These are phyloP conservation scores for Adela reaumurella DNA, from an alignment of 2,888 invertebrate genomes.

Conservation along the genomic window DNA sequence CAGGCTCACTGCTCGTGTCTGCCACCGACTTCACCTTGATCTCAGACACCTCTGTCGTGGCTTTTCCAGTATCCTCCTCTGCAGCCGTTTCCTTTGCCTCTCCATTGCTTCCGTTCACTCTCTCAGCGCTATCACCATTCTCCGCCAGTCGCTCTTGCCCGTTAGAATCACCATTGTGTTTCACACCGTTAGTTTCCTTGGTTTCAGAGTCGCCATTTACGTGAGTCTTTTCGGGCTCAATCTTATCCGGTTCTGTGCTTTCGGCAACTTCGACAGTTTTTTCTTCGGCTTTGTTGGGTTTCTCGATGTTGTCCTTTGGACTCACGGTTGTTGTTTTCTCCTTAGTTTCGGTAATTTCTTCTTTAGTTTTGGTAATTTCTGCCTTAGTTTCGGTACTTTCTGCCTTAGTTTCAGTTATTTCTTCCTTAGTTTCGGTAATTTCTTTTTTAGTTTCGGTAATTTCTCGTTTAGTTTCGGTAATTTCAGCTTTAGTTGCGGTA, in stretches of 20 bases:
- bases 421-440: neutral
- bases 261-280: conserved; percentile 4
- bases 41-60: conserved; percentile 26
- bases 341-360: conserved; percentile 3
- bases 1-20: conserved; percentile 35
- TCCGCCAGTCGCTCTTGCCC: conserved; percentile 23
- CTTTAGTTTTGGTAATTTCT: conserved; percentile 7
- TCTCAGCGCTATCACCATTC: conserved; percentile 24
- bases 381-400: conserved; percentile 2
- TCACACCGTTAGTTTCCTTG: conserved; percentile 11
- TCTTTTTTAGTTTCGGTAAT: conserved; percentile 9
- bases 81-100: conserved; percentile 23
- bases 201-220: conserved; percentile 29
- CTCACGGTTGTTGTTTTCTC: neutral
- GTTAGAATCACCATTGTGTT: conserved; percentile 18
- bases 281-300: neutral
- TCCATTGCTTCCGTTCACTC: conserved; percentile 21
- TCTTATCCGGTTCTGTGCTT: conserved; percentile 5
- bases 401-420: conserved; percentile 8
- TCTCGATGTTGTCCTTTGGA: conserved; percentile 1
- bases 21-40: conserved; percentile 57
- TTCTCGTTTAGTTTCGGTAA: neutral
- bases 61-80: conserved; percentile 1
- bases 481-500: conserved; percentile 10
- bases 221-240: conserved; percentile 24